Conservation (phyloP, 2,888 invertebrate species). For the Megaustenia siamemsis region DNA sequence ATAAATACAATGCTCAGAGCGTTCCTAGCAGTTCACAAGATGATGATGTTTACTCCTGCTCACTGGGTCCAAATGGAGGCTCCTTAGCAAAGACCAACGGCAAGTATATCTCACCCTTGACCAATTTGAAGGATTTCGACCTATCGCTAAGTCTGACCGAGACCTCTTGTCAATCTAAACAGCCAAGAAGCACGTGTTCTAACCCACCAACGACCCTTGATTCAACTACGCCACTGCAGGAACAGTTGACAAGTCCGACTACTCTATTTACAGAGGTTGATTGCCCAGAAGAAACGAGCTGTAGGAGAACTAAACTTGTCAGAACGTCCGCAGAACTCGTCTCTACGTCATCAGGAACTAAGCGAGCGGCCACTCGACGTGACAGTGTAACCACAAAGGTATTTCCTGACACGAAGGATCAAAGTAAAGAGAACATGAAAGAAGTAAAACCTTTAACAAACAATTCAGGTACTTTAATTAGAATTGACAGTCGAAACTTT, state of each 20-base stretch:
- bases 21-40: no score
- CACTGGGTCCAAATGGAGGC: not conserved
- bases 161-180: not conserved
- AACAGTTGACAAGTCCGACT: not conserved
- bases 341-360: not conserved
- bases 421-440: not conserved
- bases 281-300: not conserved
- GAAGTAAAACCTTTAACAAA: not conserved
- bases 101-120: no score
- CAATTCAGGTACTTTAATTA: not conserved
- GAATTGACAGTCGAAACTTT: not conserved
- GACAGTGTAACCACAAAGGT: not conserved
- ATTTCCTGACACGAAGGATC: not conserved
- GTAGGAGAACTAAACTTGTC: slow-evolving; percentile 11
- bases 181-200: not conserved
- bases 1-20: no score
- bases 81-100: not conserved
- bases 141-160: not conserved
- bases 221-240: not conserved
- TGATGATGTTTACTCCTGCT: no score
- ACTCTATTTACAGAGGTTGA: not conserved
- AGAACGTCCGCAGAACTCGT: not conserved
- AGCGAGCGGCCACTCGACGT: not conserved
- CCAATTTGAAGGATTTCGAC: not conserved
- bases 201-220: not conserved